These are phyloP conservation scores for Ceratosolen fusciceps DNA, from an alignment of 1,140 invertebrate species.

Conservation along the genomic window DNA sequence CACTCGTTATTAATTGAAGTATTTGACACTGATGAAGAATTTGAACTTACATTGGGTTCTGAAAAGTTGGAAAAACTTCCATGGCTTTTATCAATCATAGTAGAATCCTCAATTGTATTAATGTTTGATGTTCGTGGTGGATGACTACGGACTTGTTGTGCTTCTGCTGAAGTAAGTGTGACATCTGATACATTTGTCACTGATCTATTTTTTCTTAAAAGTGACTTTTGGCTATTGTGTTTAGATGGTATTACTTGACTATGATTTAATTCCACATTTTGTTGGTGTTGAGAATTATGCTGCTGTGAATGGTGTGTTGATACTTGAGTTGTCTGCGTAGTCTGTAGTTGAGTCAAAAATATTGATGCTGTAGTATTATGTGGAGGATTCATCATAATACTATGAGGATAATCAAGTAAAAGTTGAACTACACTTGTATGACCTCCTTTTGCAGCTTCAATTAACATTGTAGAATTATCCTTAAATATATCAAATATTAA, in stretches of 20 bases:
- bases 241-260: slow-evolving; percentile 64
- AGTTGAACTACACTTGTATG: slow-evolving; percentile 96
- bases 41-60: slow-evolving; percentile 66
- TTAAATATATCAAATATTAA: slow-evolving; percentile 58
- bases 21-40: slow-evolving; percentile 54
- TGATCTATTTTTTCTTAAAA: slow-evolving; percentile 73
- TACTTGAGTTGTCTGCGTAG: slow-evolving; percentile 63
- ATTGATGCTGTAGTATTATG: slow-evolving; percentile 64
- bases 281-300: slow-evolving; percentile 64
- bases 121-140: slow-evolving; percentile 64
- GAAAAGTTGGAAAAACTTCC: slow-evolving; percentile 62
- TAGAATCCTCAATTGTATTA: slow-evolving; percentile 66
- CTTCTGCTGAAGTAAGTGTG: slow-evolving; percentile 73
- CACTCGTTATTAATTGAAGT: slow-evolving; percentile 54
- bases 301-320: slow-evolving; percentile 56
- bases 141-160: slow-evolving; percentile 71
- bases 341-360: slow-evolving; percentile 68
- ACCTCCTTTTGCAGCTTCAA: slow-evolving; percentile 97
- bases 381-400: slow-evolving; percentile 77
- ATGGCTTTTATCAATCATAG: slow-evolving; percentile 69
- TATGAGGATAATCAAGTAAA: slow-evolving; percentile 94
- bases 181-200: slow-evolving; percentile 69
- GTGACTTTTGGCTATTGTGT: slow-evolving; percentile 70
- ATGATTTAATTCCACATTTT: slow-evolving; percentile 63
- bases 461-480: slow-evolving; percentile 98